Conservation (phyloP, 2,113 vertebrate species). For the Phaethon lepturus region DNA sequence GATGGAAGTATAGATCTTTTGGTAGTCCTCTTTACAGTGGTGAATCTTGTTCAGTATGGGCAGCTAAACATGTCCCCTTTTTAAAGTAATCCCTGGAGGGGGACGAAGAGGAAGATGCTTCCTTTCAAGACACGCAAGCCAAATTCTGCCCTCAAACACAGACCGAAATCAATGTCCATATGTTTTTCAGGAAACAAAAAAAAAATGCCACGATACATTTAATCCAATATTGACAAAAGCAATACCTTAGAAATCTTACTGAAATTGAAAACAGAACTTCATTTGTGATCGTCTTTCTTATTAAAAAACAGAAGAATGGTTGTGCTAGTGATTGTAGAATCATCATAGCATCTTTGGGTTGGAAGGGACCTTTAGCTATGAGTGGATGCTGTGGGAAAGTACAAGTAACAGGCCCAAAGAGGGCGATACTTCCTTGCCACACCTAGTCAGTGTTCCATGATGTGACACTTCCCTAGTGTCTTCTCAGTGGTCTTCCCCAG, state of each 20-base stretch:
- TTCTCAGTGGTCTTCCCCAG: neutral
- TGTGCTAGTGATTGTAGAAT: neutral
- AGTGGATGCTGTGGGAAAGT: neutral
- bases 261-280: neutral
- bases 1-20: neutral
- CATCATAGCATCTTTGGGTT: too few species aligned
- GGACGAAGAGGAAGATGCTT: neutral
- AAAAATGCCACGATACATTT: neutral
- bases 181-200: accelerated
- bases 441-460: neutral
- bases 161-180: neutral
- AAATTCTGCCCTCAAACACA: neutral
- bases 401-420: neutral
- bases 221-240: neutral
- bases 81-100: neutral
- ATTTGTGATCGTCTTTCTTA: neutral
- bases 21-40: neutral
- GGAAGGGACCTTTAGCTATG: neutral
- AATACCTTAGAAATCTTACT: neutral
- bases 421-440: neutral
- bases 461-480: neutral
- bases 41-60: neutral
- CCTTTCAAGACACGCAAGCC: neutral
- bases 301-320: neutral
- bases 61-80: neutral